Conservation (phyloP, 1,140 invertebrate species). For the Heliothis subflexa region DNA sequence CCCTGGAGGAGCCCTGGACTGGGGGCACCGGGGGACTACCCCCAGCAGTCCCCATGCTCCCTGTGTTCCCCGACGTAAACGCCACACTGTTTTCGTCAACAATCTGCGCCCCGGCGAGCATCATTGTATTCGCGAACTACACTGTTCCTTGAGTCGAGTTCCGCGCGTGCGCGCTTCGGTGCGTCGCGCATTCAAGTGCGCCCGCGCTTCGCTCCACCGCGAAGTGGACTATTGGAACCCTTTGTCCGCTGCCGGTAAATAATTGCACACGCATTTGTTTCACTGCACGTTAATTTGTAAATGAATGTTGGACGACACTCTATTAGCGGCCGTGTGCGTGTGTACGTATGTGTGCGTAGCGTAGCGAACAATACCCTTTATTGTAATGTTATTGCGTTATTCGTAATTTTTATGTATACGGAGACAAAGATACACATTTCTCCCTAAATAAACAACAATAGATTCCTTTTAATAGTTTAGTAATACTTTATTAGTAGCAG, state of each 20-base stretch:
- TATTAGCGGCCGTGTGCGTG: conserved; percentile 26
- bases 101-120: conserved; percentile 79
- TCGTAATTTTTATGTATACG: neutral
- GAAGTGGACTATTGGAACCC: conserved; percentile 58
- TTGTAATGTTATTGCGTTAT: conserved; percentile 34
- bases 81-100: conserved; percentile 71
- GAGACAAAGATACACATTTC: conserved; percentile 39
- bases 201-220: conserved; percentile 49
- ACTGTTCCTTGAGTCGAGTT: conserved; percentile 51
- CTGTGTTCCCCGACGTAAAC: conserved; percentile 43
- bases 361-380: conserved; percentile 54
- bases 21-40: conserved; percentile 41
- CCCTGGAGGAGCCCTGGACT: conserved; percentile 40
- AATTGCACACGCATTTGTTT: conserved; percentile 61
- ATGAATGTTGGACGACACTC: conserved; percentile 56
- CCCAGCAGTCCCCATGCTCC: conserved; percentile 35
- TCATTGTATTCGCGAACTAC: conserved; percentile 63
- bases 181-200: conserved; percentile 64
- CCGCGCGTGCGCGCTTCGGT: conserved; percentile 60
- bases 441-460: conserved; percentile 22
- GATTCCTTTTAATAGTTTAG: neutral
- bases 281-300: conserved; percentile 64
- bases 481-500: neutral
- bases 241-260: conserved; percentile 65
- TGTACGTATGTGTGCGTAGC: conserved; percentile 12